Conservation (phyloP, 2,797 vertebrate genomes). For the Rhynchonycteris naso region DNA sequence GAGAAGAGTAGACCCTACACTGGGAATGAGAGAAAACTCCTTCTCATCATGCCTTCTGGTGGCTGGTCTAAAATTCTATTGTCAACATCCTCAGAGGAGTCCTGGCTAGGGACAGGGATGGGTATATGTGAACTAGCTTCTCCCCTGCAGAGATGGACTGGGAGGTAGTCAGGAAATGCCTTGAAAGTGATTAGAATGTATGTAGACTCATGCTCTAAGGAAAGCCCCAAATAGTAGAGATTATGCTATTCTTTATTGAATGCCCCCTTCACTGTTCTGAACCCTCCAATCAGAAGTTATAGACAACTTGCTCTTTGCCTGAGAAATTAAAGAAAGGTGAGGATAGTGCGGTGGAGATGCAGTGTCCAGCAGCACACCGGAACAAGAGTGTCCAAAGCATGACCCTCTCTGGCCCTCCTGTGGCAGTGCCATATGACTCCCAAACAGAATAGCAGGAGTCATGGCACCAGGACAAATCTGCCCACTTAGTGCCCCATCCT, state of each 20-base stretch:
- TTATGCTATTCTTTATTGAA: neutral
- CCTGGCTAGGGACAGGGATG: accelerated
- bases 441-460: neutral
- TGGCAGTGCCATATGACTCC: too few species aligned
- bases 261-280: neutral
- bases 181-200: neutral
- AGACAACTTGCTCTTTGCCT: neutral
- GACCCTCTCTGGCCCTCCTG: neutral
- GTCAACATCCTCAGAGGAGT: neutral
- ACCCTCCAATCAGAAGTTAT: neutral
- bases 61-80: neutral
- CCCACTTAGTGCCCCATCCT: neutral
- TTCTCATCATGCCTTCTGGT: neutral
- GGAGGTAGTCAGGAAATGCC: neutral
- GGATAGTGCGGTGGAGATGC: neutral
- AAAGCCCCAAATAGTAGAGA: neutral
- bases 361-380: neutral
- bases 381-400: neutral
- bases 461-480: neutral
- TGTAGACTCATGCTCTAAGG: neutral
- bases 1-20: neutral
- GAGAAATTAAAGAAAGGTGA: neutral
- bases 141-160: neutral
- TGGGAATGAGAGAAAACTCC: neutral
- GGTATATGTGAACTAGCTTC: neutral